phyloP scores from a whole-genome alignment of 1,140 invertebrate genomes.

The Brachionus sp. region DNA sequence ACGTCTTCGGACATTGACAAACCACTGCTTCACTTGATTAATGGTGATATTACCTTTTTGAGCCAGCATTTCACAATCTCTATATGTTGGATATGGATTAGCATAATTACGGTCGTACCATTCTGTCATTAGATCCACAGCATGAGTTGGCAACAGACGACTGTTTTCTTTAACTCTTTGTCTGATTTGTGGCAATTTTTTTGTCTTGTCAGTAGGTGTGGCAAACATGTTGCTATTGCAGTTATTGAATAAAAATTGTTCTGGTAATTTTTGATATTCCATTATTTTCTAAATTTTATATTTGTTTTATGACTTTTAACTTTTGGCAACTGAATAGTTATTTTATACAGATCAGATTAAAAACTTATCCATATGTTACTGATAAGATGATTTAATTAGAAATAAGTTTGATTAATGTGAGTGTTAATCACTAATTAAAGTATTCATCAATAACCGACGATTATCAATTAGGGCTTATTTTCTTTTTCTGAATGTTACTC shows the following conservation, averaged over 20 bases:
- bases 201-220: background rate
- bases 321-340: background rate
- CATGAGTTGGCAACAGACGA: background rate
- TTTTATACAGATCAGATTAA: background rate
- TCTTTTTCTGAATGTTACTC: background rate
- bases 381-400: conserved; percentile 5
- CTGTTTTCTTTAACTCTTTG: conserved; percentile 41
- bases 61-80: conserved; percentile 24
- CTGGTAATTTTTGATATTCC: background rate
- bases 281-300: background rate
- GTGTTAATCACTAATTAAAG: conserved; percentile 40
- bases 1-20: conserved; percentile 30
- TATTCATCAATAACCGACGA: background rate
- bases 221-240: background rate
- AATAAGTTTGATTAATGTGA: conserved; percentile 6
- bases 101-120: conserved; percentile 37
- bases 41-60: background rate
- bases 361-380: background rate
- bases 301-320: background rate
- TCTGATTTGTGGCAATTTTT: conserved; percentile 9
- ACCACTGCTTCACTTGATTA: conserved; percentile 44
- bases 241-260: background rate
- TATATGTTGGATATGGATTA: conserved; percentile 17
- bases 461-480: background rate
- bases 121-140: conserved; percentile 37